Percentiles rank a stretch among this genome's conserved stretches.
These are phyloP conservation scores for Euclidia mi DNA, from an alignment of 2,888 invertebrate species.

Conservation along the genomic window DNA sequence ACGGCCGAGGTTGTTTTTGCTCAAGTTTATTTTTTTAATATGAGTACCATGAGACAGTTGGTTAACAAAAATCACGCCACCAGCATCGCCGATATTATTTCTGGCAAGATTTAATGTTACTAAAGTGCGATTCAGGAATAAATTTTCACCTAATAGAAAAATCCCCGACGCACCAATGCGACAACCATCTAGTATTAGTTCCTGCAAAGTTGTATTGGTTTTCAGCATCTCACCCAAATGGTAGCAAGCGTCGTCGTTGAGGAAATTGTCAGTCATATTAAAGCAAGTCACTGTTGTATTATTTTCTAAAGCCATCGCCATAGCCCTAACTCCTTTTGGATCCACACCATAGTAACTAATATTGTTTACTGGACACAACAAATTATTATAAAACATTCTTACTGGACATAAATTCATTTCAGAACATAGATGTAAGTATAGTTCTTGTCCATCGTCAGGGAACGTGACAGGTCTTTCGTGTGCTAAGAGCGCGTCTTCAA, in stretches of 20 bases:
- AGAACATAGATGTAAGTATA: slow-evolving; percentile 62
- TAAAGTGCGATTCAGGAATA: slow-evolving; percentile 56
- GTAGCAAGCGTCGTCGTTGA: slow-evolving; percentile 66
- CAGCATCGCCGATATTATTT: slow-evolving; percentile 64
- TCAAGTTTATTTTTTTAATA: slow-evolving; percentile 55
- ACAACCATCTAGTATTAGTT: slow-evolving; percentile 65
- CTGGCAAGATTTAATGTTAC: slow-evolving; percentile 54
- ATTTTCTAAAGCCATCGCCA: slow-evolving; percentile 62
- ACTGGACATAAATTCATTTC: slow-evolving; percentile 63
- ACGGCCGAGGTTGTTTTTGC: slow-evolving; percentile 59
- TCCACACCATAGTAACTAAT: slow-evolving; percentile 65
- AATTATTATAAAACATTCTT: slow-evolving; percentile 56
- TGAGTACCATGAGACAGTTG: slow-evolving; percentile 47
- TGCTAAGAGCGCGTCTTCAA: slow-evolving; percentile 56
- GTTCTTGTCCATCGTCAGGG: slow-evolving; percentile 62
- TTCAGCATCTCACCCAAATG: slow-evolving; percentile 66
- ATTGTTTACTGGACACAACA: slow-evolving; percentile 59
- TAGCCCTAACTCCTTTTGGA: slow-evolving; percentile 58
- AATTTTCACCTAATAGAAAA: slow-evolving; percentile 45
- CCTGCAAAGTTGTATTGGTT: slow-evolving; percentile 57
- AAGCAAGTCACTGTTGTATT: slow-evolving; percentile 61
- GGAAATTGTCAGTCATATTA: slow-evolving; percentile 64
- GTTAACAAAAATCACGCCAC: slow-evolving; percentile 56
- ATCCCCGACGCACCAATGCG: slow-evolving; percentile 63
- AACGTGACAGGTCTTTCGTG: slow-evolving; percentile 52